A percentile compares a stretch with the other conserved stretches of the same genome.
phyloP scores from a whole-genome alignment of 2,797 vertebrate species.

The Erpetoichthys calabaricus region DNA sequence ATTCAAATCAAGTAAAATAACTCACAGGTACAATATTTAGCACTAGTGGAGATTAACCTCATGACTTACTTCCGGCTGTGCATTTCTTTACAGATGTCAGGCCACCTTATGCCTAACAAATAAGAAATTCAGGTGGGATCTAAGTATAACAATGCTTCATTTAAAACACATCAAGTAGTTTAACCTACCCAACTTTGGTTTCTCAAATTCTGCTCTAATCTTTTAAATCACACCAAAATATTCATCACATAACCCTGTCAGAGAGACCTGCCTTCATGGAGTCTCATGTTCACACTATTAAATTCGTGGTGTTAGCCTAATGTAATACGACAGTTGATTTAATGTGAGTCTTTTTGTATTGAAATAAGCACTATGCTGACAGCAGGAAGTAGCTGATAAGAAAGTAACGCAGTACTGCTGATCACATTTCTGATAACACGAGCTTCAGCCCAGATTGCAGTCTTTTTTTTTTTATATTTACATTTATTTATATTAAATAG shows the following conservation, averaged over 20 bases:
- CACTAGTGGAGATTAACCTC: too few species aligned
- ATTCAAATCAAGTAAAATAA: too few species aligned
- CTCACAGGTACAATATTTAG: too few species aligned
- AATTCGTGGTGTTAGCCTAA: constrained; percentile 39
- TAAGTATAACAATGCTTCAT: too few species aligned
- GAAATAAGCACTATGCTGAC: constrained; percentile 57
- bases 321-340: constrained; percentile 49
- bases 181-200: constrained; percentile 27
- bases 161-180: too few species aligned
- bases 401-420: constrained; percentile 63
- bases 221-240: constrained; percentile 56
- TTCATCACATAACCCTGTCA: constrained; percentile 65
- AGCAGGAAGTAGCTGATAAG: constrained; percentile 56
- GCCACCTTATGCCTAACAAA: constrained; percentile 11
- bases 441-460: constrained; percentile 8
- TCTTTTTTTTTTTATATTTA: too few species aligned
- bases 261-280: constrained; percentile 58
- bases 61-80: too few species aligned
- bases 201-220: constrained; percentile 29
- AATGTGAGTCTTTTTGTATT: constrained; percentile 66
- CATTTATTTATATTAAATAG: too few species aligned
- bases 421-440: constrained; percentile 55
- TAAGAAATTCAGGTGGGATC: too few species aligned
- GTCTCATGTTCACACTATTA: constrained; percentile 67
- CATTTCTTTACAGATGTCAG: too few species aligned